Base-by-base conservation (phyloP, 1,140 invertebrate species). In the Listronotus oregonensis region DNA sequence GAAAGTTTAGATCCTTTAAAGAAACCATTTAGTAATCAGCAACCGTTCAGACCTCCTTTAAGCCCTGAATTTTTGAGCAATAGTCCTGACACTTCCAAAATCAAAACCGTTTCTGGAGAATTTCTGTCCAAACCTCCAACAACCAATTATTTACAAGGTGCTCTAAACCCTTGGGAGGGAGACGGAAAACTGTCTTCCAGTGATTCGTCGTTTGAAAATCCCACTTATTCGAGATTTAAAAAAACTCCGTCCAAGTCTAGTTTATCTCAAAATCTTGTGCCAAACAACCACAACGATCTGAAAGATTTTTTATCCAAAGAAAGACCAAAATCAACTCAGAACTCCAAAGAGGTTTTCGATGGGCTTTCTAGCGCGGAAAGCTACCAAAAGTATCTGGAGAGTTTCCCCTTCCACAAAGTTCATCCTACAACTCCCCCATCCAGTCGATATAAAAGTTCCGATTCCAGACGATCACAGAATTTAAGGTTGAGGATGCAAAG, bases 251-350 rank as follows among this genome's bases (percentile, higher is more conserved):
- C 15, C 9, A 39, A 37, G 0, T 27, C 17, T 15, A 54, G 9
- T 54, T 54, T 54, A 3, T 49, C 61, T 7, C 12, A 15, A 18
- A 50, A 60, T 47, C 44, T 40, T n/a, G 14, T 21, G 21, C 5
- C 18, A 21, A n/a, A 6, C 40, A 39, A 55, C 6, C 6, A 9
- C 40, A 39, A 55, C n/a, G 11, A 11, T 12, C 9, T 49, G 0
- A 34, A 31, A n/a, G 43, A 55, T 31, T 63, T 63, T 32, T 32
- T 63, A 12, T 49, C 60, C 11, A 31, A 63, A 44, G 50, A 63
- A 34, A 39, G 43, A 9, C 8, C 60, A 4, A 11, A 15, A 6
- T 0, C 9, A 10, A 11, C 55, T n/a, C 49, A 18, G 10, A 15
- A 31, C 3, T 52, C 27, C 6, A 40, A 55, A 21, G 61, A 64